A percentile compares a stretch with the other conserved stretches of the same genome.
Evolutionary conservation across 2,113 vertebrate genomes (phyloP).

Genomic region (Thinocorus orbignyianus): DNA sequence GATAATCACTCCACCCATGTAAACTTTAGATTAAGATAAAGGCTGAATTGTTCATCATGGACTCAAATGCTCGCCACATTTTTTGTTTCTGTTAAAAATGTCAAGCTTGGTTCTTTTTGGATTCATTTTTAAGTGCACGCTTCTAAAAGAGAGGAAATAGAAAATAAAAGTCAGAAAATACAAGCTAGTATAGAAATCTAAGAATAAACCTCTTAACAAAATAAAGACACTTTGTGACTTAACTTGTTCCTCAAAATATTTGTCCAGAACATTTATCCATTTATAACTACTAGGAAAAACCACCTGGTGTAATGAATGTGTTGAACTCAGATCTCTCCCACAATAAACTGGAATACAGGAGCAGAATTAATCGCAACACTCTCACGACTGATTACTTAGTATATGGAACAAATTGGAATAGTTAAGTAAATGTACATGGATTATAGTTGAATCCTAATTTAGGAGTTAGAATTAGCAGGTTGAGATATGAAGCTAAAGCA

Average conservation of each 20-base stretch:
- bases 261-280: neutral
- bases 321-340: neutral
- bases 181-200: neutral
- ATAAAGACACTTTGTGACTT: neutral
- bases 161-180: conserved; percentile 6
- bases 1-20: neutral
- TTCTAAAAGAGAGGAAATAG: neutral
- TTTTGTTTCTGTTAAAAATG: neutral
- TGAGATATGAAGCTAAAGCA: neutral
- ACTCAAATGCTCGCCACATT: neutral
- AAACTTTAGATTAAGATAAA: neutral
- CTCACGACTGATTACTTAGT: neutral
- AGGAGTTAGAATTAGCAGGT: conserved; percentile 8
- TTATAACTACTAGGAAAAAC: neutral
- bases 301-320: neutral
- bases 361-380: neutral
- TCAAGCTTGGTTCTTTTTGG: neutral
- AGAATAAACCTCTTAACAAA: neutral
- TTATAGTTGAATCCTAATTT: conserved; percentile 21
- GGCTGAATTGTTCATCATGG: neutral
- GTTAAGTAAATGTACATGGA: neutral
- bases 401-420: neutral
- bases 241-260: neutral
- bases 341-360: neutral
- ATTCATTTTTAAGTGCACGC: neutral